Base-by-base conservation (phyloP, 2,888 invertebrate species). In the Cataglyphis livida region DNA sequence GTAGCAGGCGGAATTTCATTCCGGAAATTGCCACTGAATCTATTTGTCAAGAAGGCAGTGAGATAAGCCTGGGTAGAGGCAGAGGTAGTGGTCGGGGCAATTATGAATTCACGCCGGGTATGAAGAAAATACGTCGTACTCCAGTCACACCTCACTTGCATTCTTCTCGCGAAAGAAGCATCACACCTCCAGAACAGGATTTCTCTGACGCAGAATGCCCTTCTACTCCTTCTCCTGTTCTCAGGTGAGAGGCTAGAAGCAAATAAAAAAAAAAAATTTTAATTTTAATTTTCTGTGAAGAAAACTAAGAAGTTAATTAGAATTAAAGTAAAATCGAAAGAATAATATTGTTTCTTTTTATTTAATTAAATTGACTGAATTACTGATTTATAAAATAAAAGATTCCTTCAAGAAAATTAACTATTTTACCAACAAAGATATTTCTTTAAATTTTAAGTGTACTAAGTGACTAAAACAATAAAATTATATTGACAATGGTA, bases 11-110 rank as follows among this genome's bases (percentile, higher is more conserved):
- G 28, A 28, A 28, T 9, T n/a, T 64, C 12, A 54, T 84, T 10
- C 84, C 87, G 0, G 86, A 88, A 51, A 87, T 87, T 18, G 78
- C 82, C 7, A 84, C 81, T 21, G 86, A 85, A 57, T 71, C 89
- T 0, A 89, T 87, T 9, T 87, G 83, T 32, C 88, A 85, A 28
- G 86, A 87, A 51, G 66, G 28, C 1, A 70, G 32, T 2, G 76
- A 83, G 10, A 15, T 7, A 18, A 38, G 81, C 57, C 4, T 82
- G 5, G 83, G 90, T 41, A 86, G 70, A 32, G 87, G 87, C 15
- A 76, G 78, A 25, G 81, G 79, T 38, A 87, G 57, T 0, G 57
- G 32, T 41, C 38, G 57, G 12, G 28, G 51, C 25, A 66, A 38
- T 18, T 68, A 65, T 0, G 78, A 85, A 9, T 1, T 51, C 59